Evolutionary conservation across 1,140 invertebrate species (phyloP).

Genomic region (Forficula auricularia): DNA sequence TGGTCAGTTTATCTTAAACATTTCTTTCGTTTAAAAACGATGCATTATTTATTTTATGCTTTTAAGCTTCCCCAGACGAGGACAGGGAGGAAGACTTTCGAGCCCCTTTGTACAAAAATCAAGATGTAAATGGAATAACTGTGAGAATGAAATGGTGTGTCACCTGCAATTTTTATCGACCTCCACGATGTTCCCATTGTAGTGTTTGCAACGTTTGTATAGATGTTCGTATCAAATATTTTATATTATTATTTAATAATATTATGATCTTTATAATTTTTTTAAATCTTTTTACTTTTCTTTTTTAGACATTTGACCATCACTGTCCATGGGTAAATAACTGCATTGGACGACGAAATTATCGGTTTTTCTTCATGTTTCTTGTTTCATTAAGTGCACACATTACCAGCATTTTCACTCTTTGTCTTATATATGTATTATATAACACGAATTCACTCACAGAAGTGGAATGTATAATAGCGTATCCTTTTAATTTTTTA

Average conservation of each 20-base stretch:
- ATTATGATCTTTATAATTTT: conserved; percentile 4
- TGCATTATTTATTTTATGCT: conserved; percentile 10
- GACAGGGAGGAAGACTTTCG: conserved; percentile 92
- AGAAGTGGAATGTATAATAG: conserved; percentile 66
- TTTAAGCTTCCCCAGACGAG: conserved; percentile 81
- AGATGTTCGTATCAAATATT: conserved; percentile 50
- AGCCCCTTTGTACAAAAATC: conserved; percentile 92
- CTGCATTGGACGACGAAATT: conserved; percentile 96
- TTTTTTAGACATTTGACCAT: conserved; percentile 94
- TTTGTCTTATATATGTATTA: conserved; percentile 82
- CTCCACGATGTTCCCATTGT: conserved; percentile 95
- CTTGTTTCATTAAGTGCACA: conserved; percentile 88
- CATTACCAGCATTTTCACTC: conserved; percentile 89
- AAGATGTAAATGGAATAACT: conserved; percentile 94
- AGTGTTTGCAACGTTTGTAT: conserved; percentile 98
- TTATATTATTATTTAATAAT: conserved; percentile 3
- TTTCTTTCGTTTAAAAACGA: too few relatives aligned
- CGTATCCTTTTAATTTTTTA: conserved; percentile 59
- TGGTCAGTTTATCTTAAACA: too few relatives aligned
- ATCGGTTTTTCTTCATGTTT: conserved; percentile 97
- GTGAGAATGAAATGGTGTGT: conserved; percentile 99
- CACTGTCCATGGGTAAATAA: conserved; percentile 99
- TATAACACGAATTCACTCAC: conserved; percentile 64
- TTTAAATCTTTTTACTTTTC: conserved; percentile 17
- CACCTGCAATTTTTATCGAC: conserved; percentile 98